These are phyloP conservation scores for Cichlasoma orientale DNA, from an alignment of 2,797 vertebrate species.

Conservation along the genomic window DNA sequence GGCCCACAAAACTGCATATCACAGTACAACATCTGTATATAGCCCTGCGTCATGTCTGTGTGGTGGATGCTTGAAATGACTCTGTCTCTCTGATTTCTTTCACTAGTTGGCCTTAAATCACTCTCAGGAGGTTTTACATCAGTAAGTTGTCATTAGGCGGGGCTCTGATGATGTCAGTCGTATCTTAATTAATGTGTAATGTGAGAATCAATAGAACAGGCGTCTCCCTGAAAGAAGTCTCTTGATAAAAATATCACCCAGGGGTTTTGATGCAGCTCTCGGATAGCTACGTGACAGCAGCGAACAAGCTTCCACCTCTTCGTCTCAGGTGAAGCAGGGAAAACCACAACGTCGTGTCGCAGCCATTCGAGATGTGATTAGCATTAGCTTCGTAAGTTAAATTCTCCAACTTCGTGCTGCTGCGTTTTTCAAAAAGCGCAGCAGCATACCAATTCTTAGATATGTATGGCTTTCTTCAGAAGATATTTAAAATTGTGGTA, in stretches of 20 bases:
- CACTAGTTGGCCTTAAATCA: conserved; percentile 81
- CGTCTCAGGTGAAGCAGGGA: neutral
- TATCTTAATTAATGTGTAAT: conserved; percentile 3
- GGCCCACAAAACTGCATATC: conserved; percentile 47
- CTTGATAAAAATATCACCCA: neutral
- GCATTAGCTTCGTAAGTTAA: neutral
- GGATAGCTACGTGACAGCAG: neutral
- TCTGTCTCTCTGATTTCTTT: conserved; percentile 40
- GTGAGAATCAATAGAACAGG: neutral
- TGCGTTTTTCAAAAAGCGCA: neutral
- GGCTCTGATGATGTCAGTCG: conserved; percentile 13
- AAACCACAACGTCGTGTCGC: too few relatives aligned
- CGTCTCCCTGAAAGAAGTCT: neutral
- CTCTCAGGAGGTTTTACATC: conserved; percentile 77
- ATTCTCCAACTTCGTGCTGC: neutral
- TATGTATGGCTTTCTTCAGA: neutral
- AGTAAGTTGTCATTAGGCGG: conserved; percentile 31
- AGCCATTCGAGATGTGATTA: neutral
- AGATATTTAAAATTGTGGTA: neutral
- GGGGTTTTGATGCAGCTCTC: neutral
- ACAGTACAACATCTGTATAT: conserved; percentile 9
- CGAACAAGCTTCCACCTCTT: neutral
- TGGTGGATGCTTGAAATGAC: conserved; percentile 40
- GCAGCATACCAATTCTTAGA: neutral
- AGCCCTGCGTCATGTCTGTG: conserved; percentile 28